phyloP scores from a whole-genome alignment of 2,797 vertebrate species.

The Tamandua tetradactyla region DNA sequence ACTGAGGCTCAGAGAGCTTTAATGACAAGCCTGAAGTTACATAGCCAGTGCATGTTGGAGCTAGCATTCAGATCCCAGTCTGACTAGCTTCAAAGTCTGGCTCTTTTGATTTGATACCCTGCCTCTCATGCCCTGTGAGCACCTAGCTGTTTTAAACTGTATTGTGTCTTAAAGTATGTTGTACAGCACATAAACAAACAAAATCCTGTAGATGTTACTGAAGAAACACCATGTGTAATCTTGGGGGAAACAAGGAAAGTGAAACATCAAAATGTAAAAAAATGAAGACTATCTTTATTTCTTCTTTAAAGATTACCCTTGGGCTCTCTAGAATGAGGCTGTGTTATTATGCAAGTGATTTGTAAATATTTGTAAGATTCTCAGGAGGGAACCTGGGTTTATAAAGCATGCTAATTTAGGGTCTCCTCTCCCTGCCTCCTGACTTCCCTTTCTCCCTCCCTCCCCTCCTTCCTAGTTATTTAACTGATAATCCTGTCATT shows the following conservation, averaged over 20 bases:
- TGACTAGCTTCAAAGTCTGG: neutral
- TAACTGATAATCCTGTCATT: neutral
- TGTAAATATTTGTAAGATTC: neutral
- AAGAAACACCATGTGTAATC: neutral
- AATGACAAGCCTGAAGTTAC: neutral
- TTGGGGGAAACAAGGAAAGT: neutral
- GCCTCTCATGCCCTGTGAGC: neutral
- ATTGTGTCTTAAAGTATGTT: neutral
- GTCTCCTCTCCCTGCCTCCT: no score
- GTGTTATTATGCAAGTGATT: neutral
- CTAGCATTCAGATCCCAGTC: neutral
- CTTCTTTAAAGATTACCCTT: neutral
- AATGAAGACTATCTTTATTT: neutral
- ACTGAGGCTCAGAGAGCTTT: neutral
- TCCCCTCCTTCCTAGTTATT: neutral
- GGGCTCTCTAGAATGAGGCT: neutral
- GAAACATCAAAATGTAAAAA: neutral
- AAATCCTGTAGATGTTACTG: neutral
- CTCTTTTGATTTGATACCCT: neutral
- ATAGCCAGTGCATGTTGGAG: neutral
- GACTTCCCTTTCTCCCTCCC: neutral
- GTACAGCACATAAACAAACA: neutral
- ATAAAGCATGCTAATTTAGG: neutral
- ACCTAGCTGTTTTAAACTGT: conserved; percentile 8
- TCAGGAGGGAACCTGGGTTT: neutral